Evolutionary conservation across 2,797 vertebrate genomes (phyloP).

Genomic region (Chaetophractus vellerosus): DNA sequence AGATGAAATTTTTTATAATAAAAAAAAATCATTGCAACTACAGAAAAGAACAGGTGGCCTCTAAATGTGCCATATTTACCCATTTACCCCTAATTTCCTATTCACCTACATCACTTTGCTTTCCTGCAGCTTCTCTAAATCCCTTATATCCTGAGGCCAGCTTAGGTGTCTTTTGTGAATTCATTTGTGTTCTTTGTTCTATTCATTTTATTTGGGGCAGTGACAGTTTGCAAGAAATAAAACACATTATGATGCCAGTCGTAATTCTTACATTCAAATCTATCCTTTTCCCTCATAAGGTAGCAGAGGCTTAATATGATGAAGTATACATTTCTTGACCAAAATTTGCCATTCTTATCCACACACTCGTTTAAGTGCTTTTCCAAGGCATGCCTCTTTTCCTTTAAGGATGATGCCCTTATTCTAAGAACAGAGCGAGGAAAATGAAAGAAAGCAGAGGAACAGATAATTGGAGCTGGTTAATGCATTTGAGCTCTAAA

Average conservation of each 20-base stretch:
- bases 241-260: not conserved
- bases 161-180: not conserved
- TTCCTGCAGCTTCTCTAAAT: conserved; percentile 29
- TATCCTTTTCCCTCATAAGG: conserved; percentile 7
- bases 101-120: not conserved
- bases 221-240: conserved; percentile 54
- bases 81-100: not conserved
- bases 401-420: conserved; percentile 6
- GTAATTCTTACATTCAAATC: conserved; percentile 3
- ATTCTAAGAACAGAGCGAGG: conserved; percentile 53
- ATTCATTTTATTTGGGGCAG: not conserved
- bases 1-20: not conserved
- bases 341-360: not conserved
- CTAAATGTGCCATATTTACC: not conserved
- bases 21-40: not conserved
- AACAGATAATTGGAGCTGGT: conserved; percentile 15
- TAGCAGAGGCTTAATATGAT: not conserved
- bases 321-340: not conserved
- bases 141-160: not conserved
- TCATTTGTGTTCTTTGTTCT: not conserved
- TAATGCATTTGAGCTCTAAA: not conserved
- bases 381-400: not conserved
- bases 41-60: not conserved
- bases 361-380: not conserved
- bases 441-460: not conserved